phyloP scores from a whole-genome alignment of 2,113 vertebrate species.

The Emydocephalus ijimae region DNA sequence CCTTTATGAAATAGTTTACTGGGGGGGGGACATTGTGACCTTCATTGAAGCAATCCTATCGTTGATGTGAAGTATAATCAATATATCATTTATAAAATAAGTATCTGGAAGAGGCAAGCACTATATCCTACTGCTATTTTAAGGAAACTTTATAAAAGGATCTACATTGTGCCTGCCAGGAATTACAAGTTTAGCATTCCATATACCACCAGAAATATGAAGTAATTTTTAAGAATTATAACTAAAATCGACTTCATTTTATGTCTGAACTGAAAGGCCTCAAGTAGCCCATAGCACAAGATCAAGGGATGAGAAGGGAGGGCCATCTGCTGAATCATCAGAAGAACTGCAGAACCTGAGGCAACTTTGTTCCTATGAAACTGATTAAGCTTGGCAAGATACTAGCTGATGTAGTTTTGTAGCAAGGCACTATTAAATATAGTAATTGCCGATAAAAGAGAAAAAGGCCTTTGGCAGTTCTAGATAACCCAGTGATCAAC shows the following conservation, averaged over 20 bases:
- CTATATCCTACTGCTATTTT: slow-evolving; percentile 47
- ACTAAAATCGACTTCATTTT: slow-evolving; percentile 45
- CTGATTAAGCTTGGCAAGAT: slow-evolving; percentile 4
- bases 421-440: background rate
- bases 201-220: slow-evolving; percentile 39
- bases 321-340: slow-evolving; percentile 61
- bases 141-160: slow-evolving; percentile 36
- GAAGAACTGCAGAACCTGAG: slow-evolving; percentile 30
- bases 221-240: slow-evolving; percentile 40
- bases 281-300: slow-evolving; percentile 27
- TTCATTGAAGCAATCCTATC: slow-evolving; percentile 22
- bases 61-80: background rate
- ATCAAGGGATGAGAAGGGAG: slow-evolving; percentile 59
- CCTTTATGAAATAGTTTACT: background rate
- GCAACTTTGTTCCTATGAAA: background rate
- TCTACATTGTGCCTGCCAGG: slow-evolving; percentile 40
- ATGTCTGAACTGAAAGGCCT: slow-evolving; percentile 48
- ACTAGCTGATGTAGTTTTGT: slow-evolving; percentile 5
- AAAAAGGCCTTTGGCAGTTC: slow-evolving; percentile 6
- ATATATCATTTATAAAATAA: slow-evolving; percentile 42
- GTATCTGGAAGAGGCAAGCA: slow-evolving; percentile 39
- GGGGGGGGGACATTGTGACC: background rate
- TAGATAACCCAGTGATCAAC: background rate
- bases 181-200: slow-evolving; percentile 19
- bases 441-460: background rate